Percentiles rank a stretch among this genome's conserved stretches.
These are phyloP conservation scores for Colaptes auratus DNA, from an alignment of 2,113 vertebrate species.

Conservation along the genomic window DNA sequence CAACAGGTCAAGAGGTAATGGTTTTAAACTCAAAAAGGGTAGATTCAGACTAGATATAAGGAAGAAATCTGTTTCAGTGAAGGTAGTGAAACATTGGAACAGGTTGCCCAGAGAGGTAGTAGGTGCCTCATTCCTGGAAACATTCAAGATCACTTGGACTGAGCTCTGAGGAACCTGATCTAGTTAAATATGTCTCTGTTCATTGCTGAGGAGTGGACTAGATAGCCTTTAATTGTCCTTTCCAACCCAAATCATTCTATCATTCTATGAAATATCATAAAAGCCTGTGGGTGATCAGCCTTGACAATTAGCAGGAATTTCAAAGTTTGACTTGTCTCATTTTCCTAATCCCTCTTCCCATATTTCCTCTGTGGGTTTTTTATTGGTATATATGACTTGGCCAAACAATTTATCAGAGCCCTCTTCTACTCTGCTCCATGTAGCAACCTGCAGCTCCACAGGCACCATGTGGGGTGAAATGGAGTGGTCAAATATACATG, in stretches of 20 bases:
- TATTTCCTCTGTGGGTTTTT: neutral
- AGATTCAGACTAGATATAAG: no score
- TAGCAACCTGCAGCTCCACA: neutral
- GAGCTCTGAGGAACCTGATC: no score
- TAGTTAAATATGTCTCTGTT: no score
- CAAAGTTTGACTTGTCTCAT: neutral
- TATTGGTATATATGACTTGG: neutral
- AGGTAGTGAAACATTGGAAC: neutral
- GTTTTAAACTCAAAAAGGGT: no score
- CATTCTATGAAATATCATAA: no score
- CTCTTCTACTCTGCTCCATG: neutral
- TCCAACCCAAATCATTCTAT: no score
- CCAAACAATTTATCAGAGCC: neutral
- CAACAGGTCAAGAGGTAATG: no score
- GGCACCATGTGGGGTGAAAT: accelerated
- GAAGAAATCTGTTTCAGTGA: neutral
- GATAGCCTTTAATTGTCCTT: no score
- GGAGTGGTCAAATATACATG: neutral
- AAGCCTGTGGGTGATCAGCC: neutral
- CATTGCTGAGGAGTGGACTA: no score
- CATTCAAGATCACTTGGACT: no score
- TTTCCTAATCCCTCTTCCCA: neutral
- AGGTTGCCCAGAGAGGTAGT: neutral
- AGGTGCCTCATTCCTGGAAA: no score
- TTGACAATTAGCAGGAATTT: neutral